A percentile compares a stretch with the other conserved stretches of the same genome.
Conservation (phyloP, 2,888 invertebrate genomes). For the Polyploca ridens region DNA sequence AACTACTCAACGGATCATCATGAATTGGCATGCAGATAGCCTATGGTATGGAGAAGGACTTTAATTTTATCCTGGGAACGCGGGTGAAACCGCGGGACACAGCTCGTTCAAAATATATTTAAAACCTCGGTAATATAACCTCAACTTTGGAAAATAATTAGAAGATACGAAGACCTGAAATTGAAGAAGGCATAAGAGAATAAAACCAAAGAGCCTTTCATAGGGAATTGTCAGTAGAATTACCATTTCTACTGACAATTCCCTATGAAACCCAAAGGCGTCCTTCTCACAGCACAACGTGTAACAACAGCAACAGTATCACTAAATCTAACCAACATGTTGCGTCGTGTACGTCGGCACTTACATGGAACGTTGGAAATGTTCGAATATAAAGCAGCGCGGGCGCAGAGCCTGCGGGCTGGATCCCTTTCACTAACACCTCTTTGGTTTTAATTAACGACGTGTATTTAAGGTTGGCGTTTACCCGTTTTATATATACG, state of each 20-base stretch:
- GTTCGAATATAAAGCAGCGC: slow-evolving; percentile 5
- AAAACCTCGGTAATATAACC: no score
- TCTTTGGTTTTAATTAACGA: slow-evolving; percentile 23
- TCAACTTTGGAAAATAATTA: no score
- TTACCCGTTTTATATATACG: no score
- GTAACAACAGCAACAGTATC: not conserved
- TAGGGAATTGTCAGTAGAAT: no score
- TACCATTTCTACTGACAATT: not conserved
- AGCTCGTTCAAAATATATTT: no score
- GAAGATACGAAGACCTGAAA: no score
- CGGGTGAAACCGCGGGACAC: no score
- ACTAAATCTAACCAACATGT: slow-evolving; percentile 3
- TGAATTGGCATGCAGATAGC: no score
- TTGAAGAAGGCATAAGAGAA: no score
- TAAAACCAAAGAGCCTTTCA: not conserved
- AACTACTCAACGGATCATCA: no score
- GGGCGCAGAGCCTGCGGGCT: slow-evolving; percentile 11
- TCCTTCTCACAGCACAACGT: not conserved
- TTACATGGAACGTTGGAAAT: not conserved
- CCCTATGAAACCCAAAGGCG: not conserved
- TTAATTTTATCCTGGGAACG: no score
- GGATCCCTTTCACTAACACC: slow-evolving; percentile 24
- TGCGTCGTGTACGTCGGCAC: slow-evolving; percentile 2
- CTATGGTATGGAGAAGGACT: no score
- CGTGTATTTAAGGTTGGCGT: slow-evolving; percentile 11